Evolutionary conservation across 2,888 invertebrate genomes (phyloP).

Genomic region (Agriotes lineatus): DNA sequence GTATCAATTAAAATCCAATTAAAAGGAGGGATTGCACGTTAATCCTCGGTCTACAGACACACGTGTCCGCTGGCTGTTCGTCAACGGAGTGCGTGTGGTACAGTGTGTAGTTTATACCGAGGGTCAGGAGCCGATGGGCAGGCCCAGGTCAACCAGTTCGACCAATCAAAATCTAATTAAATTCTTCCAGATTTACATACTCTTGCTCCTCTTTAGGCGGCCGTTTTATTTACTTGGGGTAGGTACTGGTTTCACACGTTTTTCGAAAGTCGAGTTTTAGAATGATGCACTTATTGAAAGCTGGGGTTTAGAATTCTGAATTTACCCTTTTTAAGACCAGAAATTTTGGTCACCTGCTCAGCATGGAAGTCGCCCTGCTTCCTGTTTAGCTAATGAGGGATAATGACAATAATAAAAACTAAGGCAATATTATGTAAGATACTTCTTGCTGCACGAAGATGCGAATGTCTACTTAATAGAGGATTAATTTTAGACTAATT

Average conservation of each 20-base stretch:
- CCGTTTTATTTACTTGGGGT: slow-evolving; percentile 17
- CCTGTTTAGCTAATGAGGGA: too few species aligned
- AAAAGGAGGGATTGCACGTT: slow-evolving; percentile 58
- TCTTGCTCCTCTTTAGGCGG: background rate
- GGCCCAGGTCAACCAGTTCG: slow-evolving; percentile 37
- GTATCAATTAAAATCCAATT: slow-evolving; percentile 61
- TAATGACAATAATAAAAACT: too few species aligned
- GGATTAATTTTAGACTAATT: too few species aligned
- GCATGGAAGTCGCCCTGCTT: too few species aligned
- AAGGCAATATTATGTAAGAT: too few species aligned
- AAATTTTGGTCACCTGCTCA: too few species aligned
- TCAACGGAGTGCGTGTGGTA: slow-evolving; percentile 40
- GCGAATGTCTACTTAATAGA: too few species aligned
- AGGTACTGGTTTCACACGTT: slow-evolving; percentile 1
- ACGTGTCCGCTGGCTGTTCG: slow-evolving; percentile 50
- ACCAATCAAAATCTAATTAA: slow-evolving; percentile 46
- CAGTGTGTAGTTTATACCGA: slow-evolving; percentile 35
- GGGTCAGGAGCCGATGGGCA: slow-evolving; percentile 39
- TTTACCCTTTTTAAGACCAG: too few species aligned
- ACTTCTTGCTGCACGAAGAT: too few species aligned
- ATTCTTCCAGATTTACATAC: slow-evolving; percentile 32
- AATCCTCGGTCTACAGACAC: slow-evolving; percentile 58
- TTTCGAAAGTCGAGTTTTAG: too few species aligned
- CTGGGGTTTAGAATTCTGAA: too few species aligned
- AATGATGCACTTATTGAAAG: too few species aligned